Conservation (phyloP, 2,113 vertebrate species). For the Varanus salvator region DNA sequence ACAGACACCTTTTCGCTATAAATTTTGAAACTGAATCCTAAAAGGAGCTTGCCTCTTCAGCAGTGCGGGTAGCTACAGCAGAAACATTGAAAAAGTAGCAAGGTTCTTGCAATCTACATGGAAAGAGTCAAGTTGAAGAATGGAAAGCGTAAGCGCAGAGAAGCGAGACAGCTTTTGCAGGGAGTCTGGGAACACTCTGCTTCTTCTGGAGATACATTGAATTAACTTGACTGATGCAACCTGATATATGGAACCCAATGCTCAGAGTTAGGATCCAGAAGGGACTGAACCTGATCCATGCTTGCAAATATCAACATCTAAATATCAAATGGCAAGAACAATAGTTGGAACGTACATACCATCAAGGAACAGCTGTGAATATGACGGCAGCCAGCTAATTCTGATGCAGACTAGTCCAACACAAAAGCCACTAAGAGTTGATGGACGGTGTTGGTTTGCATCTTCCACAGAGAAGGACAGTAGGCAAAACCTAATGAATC, state of each 20-base stretch:
- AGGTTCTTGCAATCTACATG: too few species aligned
- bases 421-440: not conserved
- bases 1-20: not conserved
- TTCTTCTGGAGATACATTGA: not conserved
- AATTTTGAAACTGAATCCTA: not conserved
- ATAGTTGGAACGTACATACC: too few species aligned
- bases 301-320: not conserved
- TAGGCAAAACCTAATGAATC: constrained; percentile 25
- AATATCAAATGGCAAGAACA: not conserved
- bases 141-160: not conserved
- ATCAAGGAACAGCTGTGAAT: not conserved
- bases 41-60: not conserved
- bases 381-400: not conserved
- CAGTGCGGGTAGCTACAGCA: too few species aligned
- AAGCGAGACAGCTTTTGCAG: not conserved
- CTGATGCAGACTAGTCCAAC: not conserved
- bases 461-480: constrained; percentile 53
- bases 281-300: not conserved
- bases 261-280: not conserved
- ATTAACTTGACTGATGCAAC: not conserved
- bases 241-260: not conserved
- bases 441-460: constrained; percentile 33
- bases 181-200: too few species aligned
- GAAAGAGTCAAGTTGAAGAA: not conserved
- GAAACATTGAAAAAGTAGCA: too few species aligned